Conservation (phyloP, 2,113 vertebrate genomes). For the Picathartes gymnocephalus region DNA sequence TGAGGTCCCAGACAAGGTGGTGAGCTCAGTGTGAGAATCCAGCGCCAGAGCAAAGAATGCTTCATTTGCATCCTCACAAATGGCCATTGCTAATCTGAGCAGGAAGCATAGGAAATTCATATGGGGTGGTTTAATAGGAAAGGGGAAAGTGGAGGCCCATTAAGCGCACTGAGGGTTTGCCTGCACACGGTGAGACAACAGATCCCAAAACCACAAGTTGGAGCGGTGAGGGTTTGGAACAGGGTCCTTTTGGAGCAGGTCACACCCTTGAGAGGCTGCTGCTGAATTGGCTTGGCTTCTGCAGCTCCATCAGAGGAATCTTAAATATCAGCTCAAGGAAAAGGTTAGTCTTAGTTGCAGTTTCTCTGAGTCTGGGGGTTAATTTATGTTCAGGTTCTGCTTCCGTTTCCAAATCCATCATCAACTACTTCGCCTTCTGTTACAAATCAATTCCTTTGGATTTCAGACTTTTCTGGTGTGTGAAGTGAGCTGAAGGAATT, state of each 20-base stretch:
- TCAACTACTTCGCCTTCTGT: neutral
- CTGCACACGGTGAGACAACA: neutral
- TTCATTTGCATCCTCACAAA: conserved; percentile 63
- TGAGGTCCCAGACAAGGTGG: neutral
- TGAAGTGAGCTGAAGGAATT: neutral
- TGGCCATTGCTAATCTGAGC: conserved; percentile 11
- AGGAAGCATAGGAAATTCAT: conserved; percentile 1
- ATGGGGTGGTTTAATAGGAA: neutral
- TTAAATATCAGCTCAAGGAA: neutral
- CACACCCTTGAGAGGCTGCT: neutral
- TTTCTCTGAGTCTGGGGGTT: neutral
- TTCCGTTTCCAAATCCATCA: neutral
- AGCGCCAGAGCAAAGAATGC: neutral
- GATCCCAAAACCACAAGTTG: neutral
- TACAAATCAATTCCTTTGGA: neutral
- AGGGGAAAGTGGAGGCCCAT: neutral
- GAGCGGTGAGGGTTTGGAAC: neutral
- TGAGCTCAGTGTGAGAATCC: conserved; percentile 39
- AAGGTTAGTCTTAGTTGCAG: neutral
- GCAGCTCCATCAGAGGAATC: neutral
- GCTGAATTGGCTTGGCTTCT: neutral
- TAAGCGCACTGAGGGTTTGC: neutral
- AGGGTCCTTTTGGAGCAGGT: neutral
- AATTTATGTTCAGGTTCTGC: neutral
- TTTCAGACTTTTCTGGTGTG: neutral